A percentile compares a stretch with the other conserved stretches of the same genome.
phyloP scores from a whole-genome alignment of 1,140 invertebrate genomes.

The Polypedilum vanderplanki region DNA sequence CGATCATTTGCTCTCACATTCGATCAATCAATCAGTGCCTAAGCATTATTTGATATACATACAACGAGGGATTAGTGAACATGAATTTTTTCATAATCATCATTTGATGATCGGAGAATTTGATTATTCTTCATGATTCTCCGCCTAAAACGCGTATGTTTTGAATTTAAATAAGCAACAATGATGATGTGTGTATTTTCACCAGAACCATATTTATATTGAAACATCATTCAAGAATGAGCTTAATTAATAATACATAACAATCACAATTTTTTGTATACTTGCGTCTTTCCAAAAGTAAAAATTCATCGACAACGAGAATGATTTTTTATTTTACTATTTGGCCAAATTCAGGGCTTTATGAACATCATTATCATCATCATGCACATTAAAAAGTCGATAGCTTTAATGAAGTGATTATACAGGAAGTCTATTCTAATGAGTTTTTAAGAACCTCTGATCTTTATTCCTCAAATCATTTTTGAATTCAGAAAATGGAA shows the following conservation, averaged over 20 bases:
- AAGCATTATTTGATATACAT: background rate
- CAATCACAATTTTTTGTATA: slow-evolving; percentile 2
- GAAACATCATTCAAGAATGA: slow-evolving; percentile 4
- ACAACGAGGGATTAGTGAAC: background rate
- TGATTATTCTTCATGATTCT: background rate
- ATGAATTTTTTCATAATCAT: slow-evolving; percentile 14
- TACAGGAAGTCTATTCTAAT: slow-evolving; percentile 18
- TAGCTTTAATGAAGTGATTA: slow-evolving; percentile 14
- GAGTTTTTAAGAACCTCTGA: slow-evolving; percentile 1
- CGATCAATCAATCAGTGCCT: slow-evolving; percentile 10
- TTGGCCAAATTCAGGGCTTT: background rate
- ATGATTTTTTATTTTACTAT: no score
- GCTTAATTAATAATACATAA: slow-evolving; percentile 20
- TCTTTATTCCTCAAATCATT: background rate
- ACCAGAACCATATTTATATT: background rate
- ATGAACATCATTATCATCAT: background rate
- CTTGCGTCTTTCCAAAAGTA: background rate
- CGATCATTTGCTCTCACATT: no score
- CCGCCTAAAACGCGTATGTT: background rate
- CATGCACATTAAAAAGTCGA: background rate
- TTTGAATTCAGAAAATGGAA: no score
- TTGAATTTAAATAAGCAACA: background rate
- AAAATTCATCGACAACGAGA: no score
- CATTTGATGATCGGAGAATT: background rate
- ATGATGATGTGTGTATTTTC: background rate